Conservation (phyloP, 2,888 invertebrate genomes). For the Meiosimyza decipiens region DNA sequence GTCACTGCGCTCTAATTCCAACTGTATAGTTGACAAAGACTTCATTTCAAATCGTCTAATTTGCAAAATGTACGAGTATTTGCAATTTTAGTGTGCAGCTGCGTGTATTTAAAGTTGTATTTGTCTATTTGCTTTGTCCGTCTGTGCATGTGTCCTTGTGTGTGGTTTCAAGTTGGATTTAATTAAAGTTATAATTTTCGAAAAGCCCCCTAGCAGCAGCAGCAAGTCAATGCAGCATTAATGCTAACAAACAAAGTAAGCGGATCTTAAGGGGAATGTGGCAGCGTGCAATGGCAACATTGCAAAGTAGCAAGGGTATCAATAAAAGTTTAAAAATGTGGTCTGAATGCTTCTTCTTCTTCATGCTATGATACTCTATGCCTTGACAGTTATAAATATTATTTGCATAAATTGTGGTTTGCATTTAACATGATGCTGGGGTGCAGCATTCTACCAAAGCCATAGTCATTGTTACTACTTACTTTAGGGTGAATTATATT, state of each 20-base stretch:
- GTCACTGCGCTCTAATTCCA: too few species aligned
- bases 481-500: neutral
- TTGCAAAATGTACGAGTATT: neutral
- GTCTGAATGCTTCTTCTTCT: neutral
- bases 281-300: too few species aligned
- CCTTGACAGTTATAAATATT: conserved; percentile 30
- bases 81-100: conserved; percentile 1
- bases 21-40: too few species aligned
- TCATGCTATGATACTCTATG: neutral
- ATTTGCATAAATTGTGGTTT: conserved; percentile 34
- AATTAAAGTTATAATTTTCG: conserved; percentile 38
- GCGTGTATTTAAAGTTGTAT: neutral
- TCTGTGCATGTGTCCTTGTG: neutral
- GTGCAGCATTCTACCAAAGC: conserved; percentile 19
- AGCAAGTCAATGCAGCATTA: neutral
- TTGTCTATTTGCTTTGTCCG: conserved; percentile 7
- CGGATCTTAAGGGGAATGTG: neutral
- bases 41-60: too few species aligned
- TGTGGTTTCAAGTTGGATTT: conserved; percentile 33
- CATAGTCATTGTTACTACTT: conserved; percentile 16
- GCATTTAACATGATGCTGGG: conserved; percentile 4
- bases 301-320: conserved; percentile 11
- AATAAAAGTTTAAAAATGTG: conserved; percentile 21
- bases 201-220: neutral
- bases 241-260: conserved; percentile 5